Evolutionary conservation across 1,140 invertebrate species (phyloP).

Genomic region (Maconellicoccus hirsutus): DNA sequence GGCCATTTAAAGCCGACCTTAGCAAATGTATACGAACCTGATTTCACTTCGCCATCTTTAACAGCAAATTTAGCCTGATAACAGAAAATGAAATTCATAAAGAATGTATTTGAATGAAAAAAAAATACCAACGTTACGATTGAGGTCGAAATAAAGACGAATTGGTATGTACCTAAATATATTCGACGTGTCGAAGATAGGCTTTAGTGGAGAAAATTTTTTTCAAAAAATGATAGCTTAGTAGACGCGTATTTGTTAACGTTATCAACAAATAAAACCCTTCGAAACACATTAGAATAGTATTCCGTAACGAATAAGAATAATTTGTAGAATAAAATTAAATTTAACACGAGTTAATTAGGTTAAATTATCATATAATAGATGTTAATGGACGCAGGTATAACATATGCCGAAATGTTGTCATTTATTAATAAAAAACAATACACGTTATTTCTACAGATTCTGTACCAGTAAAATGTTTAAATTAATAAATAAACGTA

Average conservation of each 20-base stretch:
- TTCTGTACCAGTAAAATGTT: not conserved
- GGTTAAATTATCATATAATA: not conserved
- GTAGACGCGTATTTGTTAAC: no score
- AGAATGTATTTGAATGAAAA: not conserved
- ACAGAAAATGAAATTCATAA: not conserved
- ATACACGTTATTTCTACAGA: not conserved
- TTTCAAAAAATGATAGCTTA: no score
- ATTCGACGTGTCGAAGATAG: no score
- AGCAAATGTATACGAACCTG: not conserved
- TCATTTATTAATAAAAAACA: not conserved
- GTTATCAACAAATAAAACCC: not conserved
- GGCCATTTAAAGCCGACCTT: not conserved
- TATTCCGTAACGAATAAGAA: not conserved
- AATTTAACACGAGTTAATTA: not conserved
- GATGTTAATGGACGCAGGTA: not conserved
- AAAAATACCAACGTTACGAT: no score
- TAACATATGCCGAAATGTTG: not conserved
- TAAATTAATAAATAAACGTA: not conserved
- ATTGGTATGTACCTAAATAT: no score
- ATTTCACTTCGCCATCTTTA: not conserved
- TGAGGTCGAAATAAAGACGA: no score
- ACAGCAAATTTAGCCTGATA: not conserved
- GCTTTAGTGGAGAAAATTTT: no score
- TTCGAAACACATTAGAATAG: not conserved
- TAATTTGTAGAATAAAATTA: not conserved